Base-by-base conservation (phyloP, 2,797 vertebrate genomes). In the Poecilia picta region DNA sequence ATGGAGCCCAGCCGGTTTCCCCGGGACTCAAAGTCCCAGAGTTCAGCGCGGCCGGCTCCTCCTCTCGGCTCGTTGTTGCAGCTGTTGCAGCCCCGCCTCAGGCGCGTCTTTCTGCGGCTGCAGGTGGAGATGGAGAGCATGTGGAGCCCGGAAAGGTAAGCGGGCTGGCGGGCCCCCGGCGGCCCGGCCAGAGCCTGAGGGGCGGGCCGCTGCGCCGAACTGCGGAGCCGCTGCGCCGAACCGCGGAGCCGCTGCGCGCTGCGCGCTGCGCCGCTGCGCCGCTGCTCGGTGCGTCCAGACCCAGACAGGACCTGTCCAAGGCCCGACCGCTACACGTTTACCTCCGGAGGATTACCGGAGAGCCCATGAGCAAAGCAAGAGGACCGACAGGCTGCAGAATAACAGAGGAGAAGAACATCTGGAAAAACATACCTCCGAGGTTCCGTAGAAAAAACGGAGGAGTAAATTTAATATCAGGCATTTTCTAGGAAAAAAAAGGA, bases 81-180 rank as follows among this genome's bases (percentile, higher is more conserved):
- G 79, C 57, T 16, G 55, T 31, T 64, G 59, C 59, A 64, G 59
- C 33, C 16, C 80, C 73, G 76, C 84, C 79, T 76, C 68, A 74
- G 82, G 76, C 82, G 78, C n/a, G 85, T 71, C 36, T 73, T 74
- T 92, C 91, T 89, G 90, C 88, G 73, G 85, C 73, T 89, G 93
- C 92, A 87, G 92, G 46, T 91, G 87, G 87, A 80, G 80, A 78
- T 76, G 76, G 78, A 59, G 75, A 89, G 83, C 90, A 89, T 89
- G 95, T 96, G 95, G 95, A 93, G 89, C 83, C 90, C 78, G 88
- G 81, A 83, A 83, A 95, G 95, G 95, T 96, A 88, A 93, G 91
- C 72, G 28, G 81, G 84, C 33, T 91, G 86, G 81, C 79, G 87
- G 86, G 88, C 88, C 81, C 75, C 73, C 81, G n/a, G 76, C 78